Base-by-base conservation (phyloP, 2,797 vertebrate genomes). In the Betta splendens region DNA sequence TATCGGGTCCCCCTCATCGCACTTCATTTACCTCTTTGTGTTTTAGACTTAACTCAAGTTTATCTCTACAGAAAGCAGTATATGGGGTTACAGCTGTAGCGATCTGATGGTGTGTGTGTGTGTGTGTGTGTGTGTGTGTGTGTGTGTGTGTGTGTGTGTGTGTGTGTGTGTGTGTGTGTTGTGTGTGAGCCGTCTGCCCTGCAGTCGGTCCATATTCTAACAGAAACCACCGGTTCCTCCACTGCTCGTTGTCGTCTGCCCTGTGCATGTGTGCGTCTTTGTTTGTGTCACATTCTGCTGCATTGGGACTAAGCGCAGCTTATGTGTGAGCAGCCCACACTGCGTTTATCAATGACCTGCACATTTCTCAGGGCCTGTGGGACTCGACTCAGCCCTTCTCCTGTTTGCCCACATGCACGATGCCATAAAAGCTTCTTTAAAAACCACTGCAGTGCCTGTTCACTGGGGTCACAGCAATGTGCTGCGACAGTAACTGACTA, bases 151-250 rank as follows among this genome's bases (percentile, higher is more conserved):
- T n/a, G n/a, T n/a, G n/a, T n/a, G n/a, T n/a, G n/a, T n/a, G n/a
- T n/a, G n/a, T n/a, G n/a, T n/a, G n/a, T n/a, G n/a, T n/a, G n/a
- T n/a, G n/a, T n/a, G n/a, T n/a, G n/a, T 80, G 76, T 85, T 67
- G 62, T 62, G 46, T 49, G 35, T 20, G 21, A 35, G 40, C 20
- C 32, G 11, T 21, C 63, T 64, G 67, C 61, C 51, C 82, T 49
- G 52, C 66, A 60, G 51, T 77, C 71, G 79, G 67, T n/a, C 68
- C 21, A 32, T 80, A 81, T 85, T 79, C 60, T 60, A 66, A 77
- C 84, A 78, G 54, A 74, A 73, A 63, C 58, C 12, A 2, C 28
- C 23, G 11, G 63, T 69, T 75, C 75, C 37, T 67, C 49, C 60
- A 9, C 25, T 46, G 31, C 50, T 64, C 13, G 74, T 78, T 64